Percentiles rank a stretch among this genome's conserved stretches.
Conservation (phyloP, 2,888 invertebrate species). For the Omphaloscelis lunosa region DNA sequence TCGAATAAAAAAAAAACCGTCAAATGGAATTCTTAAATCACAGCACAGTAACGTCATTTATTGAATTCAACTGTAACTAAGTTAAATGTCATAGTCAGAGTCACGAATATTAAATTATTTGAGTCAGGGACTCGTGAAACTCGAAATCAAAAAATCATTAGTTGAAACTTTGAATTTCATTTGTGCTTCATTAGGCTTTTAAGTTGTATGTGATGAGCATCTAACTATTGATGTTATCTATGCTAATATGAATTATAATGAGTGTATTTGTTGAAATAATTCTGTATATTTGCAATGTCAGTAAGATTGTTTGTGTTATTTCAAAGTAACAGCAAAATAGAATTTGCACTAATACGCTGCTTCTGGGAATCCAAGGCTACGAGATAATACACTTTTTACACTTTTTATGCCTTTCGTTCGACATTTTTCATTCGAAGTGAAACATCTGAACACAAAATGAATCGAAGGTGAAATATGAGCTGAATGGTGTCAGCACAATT, state of each 20-base stretch:
- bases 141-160: slow-evolving; percentile 43
- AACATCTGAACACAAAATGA: background rate
- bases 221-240: background rate
- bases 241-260: background rate
- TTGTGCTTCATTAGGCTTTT: slow-evolving; percentile 13
- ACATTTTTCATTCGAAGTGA: background rate
- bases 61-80: background rate
- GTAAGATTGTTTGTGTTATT: background rate
- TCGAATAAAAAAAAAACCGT: too few species aligned
- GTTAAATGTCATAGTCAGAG: background rate
- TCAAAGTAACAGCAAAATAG: background rate
- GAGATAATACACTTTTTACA: too few species aligned
- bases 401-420: background rate
- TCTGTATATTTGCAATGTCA: background rate
- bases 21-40: too few species aligned
- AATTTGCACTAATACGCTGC: background rate
- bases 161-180: slow-evolving; percentile 38
- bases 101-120: slow-evolving; percentile 27
- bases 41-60: background rate
- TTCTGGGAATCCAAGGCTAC: background rate
- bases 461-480: background rate
- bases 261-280: background rate
- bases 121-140: slow-evolving; percentile 24
- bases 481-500: too few species aligned
- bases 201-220: background rate